Conservation (phyloP, 2,888 invertebrate genomes). For the Alentia gelatinosa region DNA sequence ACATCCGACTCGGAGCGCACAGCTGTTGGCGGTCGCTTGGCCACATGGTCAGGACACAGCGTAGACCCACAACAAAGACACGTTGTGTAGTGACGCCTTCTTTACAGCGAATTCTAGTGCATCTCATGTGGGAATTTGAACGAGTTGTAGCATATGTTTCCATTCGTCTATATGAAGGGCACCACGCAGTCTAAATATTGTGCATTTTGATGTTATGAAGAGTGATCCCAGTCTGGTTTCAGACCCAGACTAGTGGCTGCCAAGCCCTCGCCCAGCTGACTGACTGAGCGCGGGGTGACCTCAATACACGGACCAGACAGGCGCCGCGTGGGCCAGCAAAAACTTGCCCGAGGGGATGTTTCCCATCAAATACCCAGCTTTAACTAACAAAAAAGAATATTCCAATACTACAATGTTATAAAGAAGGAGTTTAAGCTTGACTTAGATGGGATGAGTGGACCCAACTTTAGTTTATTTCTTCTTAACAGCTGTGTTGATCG, state of each 20-base stretch:
- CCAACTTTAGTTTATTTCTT: too few species aligned
- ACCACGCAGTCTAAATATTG: not conserved
- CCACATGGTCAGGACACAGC: conserved; percentile 8
- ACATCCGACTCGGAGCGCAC: not conserved
- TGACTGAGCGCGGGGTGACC: conserved; percentile 14
- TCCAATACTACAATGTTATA: too few species aligned
- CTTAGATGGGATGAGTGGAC: too few species aligned
- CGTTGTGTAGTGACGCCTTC: not conserved
- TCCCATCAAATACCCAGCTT: too few species aligned
- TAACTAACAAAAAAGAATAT: too few species aligned
- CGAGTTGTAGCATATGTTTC: too few species aligned
- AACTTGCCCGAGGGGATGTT: too few species aligned
- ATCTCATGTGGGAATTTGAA: too few species aligned
- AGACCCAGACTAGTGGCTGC: not conserved
- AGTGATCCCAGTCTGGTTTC: not conserved
- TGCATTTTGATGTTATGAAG: not conserved
- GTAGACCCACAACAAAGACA: conserved; percentile 14
- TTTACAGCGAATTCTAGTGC: too few species aligned
- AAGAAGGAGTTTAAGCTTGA: too few species aligned
- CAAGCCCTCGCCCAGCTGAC: conserved; percentile 36
- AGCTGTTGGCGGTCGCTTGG: not conserved
- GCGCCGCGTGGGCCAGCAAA: not conserved
- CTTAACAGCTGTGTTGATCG: too few species aligned
- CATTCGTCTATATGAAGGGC: too few species aligned
- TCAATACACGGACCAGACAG: conserved; percentile 35